Evolutionary conservation across 2,888 invertebrate genomes (phyloP), one percentile per base, ranked within the genome.

Genomic region (Torymus texanus): DNA sequence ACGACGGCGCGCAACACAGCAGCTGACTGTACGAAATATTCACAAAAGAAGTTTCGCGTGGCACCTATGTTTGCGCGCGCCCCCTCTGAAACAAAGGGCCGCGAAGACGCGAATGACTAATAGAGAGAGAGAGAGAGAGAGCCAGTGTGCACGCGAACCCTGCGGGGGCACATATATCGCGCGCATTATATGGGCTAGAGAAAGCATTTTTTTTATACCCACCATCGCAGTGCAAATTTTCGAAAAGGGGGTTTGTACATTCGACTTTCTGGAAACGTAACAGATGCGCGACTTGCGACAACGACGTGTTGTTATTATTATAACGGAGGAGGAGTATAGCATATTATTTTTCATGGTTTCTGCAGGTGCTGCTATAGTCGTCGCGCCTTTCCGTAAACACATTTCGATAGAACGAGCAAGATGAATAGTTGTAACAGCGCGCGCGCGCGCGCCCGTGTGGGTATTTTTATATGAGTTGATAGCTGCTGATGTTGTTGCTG

Each of bases 61-160:
- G 50, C 8, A 62, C 53, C 41, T 41, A 41, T 41, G 41, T 41
- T 53, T 53, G n/a, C 55, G 73, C 29, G 62, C 18, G 73, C 29
- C 65, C 18, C 51, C 51, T 3, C 77, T 82, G 84, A 85, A 85
- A 87, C 87, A 87, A 88, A 87, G 87, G 86, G 86, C 84, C 85
- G 82, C 82, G 84, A 83, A 83, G 82, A 83, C 80, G 83, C 67
- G 70, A 65, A 66, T 71, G 62, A 81, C 75, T 63, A 74, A 75
- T 24, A 24, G 16, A 55, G 72, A 24, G 66, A 76, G 56, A 56
- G 71, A 58, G 75, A 62, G 75, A 73, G 51, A 78, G 66, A 56
- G 56, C 55, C 51, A 58, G 41, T 24, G 58, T 41, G 41, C 41
- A 41, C 41, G 41, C 41, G 41, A 41, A 8, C 41, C 41, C 41